Base-by-base conservation (phyloP, 2,797 vertebrate species). In the Melanotaenia nigrans region DNA sequence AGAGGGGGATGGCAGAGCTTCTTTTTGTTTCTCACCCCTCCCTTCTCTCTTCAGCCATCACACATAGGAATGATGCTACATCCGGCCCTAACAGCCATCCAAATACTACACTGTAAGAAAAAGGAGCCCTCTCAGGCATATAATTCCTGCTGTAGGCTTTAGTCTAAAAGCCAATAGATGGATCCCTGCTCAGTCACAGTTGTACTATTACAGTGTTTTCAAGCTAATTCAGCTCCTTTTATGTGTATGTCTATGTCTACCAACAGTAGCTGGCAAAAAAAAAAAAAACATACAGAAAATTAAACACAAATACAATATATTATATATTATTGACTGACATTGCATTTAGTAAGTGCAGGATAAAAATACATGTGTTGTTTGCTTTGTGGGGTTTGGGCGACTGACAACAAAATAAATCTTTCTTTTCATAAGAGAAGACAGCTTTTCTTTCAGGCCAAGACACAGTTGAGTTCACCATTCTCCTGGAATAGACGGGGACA, bases 401-500 rank as follows among this genome's bases (percentile, higher is more conserved):
- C 22, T 32, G 14, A 71, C 38, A 10, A 64, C 51, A 62, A 78
- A 71, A 88, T 69, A 79, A 77, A 89, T 85, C 59, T 68, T 61
- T 78, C 83, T 81, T 77, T 85, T 87, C 78, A 83, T 75, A 12
- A 53, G 74, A 79, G 72, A 76, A 79, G 89, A 88, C 88, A 87
- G 81, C 79, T 86, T 83, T 79, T 69, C 90, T 91, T 87, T 87
- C 82, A 86, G 86, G 88, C 82, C 85, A 24, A 63, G 88, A 79
- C 78, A 89, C 73, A 76, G 72, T 84, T 59, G 69, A 77, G 84
- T 88, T 84, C 88, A 86, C 85, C 76, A 84, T 80, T 84, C 92
- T 80, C 83, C 78, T 58, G 83, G 81, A 88, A 86, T 79, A 65
- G 82, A 91, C 89, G 86, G 78, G 86, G 79, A 83, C 75, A 22